Base-by-base conservation (phyloP, 2,888 invertebrate genomes). In the Raillietiella orientalis region DNA sequence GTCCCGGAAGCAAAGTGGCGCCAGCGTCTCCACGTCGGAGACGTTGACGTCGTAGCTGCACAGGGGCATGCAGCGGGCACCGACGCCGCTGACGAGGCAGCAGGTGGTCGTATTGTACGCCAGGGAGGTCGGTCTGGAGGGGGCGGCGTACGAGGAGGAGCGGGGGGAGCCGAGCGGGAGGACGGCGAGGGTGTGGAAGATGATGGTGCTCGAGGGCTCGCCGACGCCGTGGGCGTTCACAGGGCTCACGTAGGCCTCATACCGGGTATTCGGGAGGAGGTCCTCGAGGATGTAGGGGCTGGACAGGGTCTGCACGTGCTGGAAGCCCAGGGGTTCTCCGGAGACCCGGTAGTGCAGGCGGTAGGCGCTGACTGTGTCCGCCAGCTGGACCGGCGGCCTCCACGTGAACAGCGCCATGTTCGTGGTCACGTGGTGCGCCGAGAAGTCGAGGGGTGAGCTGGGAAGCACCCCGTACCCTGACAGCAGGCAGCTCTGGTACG, bases 401-500 rank as follows among this genome's bases (percentile, higher is more conserved):
- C 74, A 75, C 39, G 66, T 66, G 1, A 72, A 47, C 26, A 74
- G 63, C 0, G 66, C 67, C 45, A 65, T 72, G 41, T 60, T 63
- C 0, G 62, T 59, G 35, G 66, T 63, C 31, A 70, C 60, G 41
- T 67, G 65, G 17, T 65, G 59, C 4, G 71, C 58, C 6, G 36
- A 32, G 3, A 72, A 52, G 25, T 55, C 52, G 0, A 58, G 55
- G 0, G 74, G 74, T 1, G 64, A 54, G 15, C 66, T 63, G 0
- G 74, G 66, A 2, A 74, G 52, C 0, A 72, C 72, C 1, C 71
- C 71, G 45, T 74, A 74, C 10, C 72, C 71, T 47, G 71, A 67
- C 33, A 74, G 56, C 13, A 74, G 53, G 41, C 74, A 74, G 49
- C 65, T 71, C 21, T 65, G 63, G 48, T 70, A 71, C 21, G 66